Base-by-base conservation (phyloP, 2,888 invertebrate species). In the Polia nebulosa region DNA sequence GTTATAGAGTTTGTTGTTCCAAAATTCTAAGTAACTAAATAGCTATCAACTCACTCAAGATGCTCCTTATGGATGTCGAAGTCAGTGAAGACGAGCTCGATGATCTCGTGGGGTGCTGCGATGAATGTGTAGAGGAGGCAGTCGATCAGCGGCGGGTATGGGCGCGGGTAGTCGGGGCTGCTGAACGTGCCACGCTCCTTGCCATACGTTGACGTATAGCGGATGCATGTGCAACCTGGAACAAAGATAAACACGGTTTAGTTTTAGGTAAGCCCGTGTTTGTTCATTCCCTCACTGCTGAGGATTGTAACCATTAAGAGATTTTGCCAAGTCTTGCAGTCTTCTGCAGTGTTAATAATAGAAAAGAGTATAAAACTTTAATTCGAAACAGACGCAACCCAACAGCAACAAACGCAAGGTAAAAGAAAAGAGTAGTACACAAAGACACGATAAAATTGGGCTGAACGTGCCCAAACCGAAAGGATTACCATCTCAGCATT, bases 101-200 rank as follows among this genome's bases (percentile, higher is more conserved):
- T 97, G 85, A 98, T 98, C 94, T 98, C 97, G 88, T 98, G 97
- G 13, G 97, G 96, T 59, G 97, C 97, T 1, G 98, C 98, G 81
- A 97, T 95, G 95, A 98, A 98, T 47, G 98, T 98, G 96, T 98
- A 98, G 60, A 98, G 97, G 60, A 98, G 96, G 90, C 98, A 98
- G 96, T 97, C 97, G 90, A 98, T 96, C 87, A 97, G 97, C 64
- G 97, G 90, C 13, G 97, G 97, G 93, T 98, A 98, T 60, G 97
- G 96, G 78, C 96, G 96, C 6, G 98, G 98, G 93, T 97, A 98
- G 95, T 98, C 97, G 22, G 98, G 98, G 84, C 98, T 98, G 88
- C 97, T 97, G 96, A 98, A 98, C 56, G 96, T 97, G 81, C 98
- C 98, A 81, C 97, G 97, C 90, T 97, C 97, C 93, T 97, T 97